Percentiles rank a stretch among this genome's conserved stretches.
Conservation (phyloP, 1,140 invertebrate species). For the Leptinotarsa undecemlineata region DNA sequence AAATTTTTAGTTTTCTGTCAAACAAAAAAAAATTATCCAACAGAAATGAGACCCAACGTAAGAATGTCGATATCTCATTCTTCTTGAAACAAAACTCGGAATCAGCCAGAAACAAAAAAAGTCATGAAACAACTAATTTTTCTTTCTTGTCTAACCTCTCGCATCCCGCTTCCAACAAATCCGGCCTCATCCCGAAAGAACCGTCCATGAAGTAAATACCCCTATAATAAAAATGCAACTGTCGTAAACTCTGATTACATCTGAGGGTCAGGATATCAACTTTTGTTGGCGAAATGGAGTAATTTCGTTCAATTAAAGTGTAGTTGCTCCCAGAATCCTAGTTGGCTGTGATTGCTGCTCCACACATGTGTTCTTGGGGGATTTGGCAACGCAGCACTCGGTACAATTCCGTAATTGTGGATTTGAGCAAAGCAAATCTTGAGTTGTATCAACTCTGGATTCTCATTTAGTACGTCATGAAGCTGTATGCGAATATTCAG, state of each 20-base stretch:
- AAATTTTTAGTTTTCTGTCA: too few relatives aligned
- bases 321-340: neutral
- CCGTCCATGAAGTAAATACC: neutral
- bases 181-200: neutral
- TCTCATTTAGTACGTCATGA: too few relatives aligned
- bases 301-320: neutral
- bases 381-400: neutral
- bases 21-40: too few relatives aligned
- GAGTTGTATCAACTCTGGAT: neutral
- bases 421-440: neutral
- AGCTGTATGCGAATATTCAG: too few relatives aligned
- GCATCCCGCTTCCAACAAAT: neutral
- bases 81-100: too few relatives aligned
- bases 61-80: too few relatives aligned
- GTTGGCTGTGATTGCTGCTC: neutral
- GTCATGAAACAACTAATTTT: too few relatives aligned
- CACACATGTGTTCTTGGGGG: neutral
- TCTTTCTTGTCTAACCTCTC: neutral
- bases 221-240: neutral
- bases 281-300: neutral
- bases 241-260: slow-evolving; percentile 4
- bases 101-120: too few relatives aligned
- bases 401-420: neutral
- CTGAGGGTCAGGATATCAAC: slow-evolving; percentile 1
- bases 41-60: too few relatives aligned